Evolutionary conservation across 2,797 vertebrate genomes (phyloP).

Genomic region (Siniperca scherzeri): DNA sequence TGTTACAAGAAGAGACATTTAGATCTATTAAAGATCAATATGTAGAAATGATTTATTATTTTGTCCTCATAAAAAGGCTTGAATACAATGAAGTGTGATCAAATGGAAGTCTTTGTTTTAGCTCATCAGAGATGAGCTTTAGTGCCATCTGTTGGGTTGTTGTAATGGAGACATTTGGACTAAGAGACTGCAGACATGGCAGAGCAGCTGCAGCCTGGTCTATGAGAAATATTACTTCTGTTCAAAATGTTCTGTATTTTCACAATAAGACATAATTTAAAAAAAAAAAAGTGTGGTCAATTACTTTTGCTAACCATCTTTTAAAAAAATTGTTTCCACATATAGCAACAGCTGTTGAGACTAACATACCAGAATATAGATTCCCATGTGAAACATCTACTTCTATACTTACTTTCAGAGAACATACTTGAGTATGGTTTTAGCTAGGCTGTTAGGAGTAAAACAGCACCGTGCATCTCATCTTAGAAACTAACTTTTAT

Average conservation of each 20-base stretch:
- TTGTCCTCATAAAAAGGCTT: not conserved
- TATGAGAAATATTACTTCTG: not conserved
- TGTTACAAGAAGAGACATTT: not conserved
- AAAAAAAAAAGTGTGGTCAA: not conserved
- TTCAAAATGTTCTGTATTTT: conserved; percentile 23
- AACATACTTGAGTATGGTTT: not conserved
- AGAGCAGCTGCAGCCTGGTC: not conserved
- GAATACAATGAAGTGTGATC: conserved; percentile 19
- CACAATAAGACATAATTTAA: not conserved
- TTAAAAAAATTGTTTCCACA: not conserved
- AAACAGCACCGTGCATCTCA: not conserved
- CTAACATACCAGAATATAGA: not conserved
- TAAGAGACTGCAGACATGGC: conserved; percentile 5
- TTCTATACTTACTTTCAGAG: not conserved
- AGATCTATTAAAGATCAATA: not conserved
- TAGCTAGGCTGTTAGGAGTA: not conserved
- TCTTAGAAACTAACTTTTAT: not conserved
- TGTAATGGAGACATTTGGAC: conserved; percentile 23
- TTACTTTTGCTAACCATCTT: not conserved
- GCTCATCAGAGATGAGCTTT: conserved; percentile 18
- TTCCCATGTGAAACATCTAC: not conserved
- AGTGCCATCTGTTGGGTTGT: conserved; percentile 38
- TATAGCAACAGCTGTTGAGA: not conserved
- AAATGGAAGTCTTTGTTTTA: conserved; percentile 11
- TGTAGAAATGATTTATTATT: conserved; percentile 2